Base-by-base conservation (phyloP, 1,140 invertebrate genomes). In the Nautilus pompilius region DNA sequence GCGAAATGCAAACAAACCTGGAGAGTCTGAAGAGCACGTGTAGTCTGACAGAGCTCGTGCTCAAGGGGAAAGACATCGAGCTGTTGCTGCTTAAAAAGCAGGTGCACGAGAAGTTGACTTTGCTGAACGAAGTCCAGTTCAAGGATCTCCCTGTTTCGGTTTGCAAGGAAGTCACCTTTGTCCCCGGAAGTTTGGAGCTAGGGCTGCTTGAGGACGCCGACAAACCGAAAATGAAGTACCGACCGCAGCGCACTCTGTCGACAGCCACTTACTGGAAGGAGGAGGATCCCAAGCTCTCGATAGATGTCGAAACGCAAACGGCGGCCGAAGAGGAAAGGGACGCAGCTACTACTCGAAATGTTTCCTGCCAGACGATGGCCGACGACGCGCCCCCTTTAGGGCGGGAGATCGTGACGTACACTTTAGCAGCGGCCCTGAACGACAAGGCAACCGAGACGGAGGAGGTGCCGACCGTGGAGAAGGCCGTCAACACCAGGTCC, bases 1-100 rank as follows among this genome's bases (percentile, higher is more conserved):
- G 68, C 36, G 81, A 83, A 58, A 71, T 82, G 72, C 72, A 82
- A 54, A 65, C 69, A 8, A 81, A 79, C 60, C 67, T 82, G 28
- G 82, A 83, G 56, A 73, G 78, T 48, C 61, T 84, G 22, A 80
- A 81, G 62, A 83, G 79, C 62, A 84, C 82, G 15, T 83, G 82
- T 64, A 79, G 65, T 66, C 66, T 84, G 22, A 82, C 82, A 0
- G 82, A 84, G 54, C 65, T 84, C 13, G 80, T 83, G 13, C 66
- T 84, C 5, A 76, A 82, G 56, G 80, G 82, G n/a, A 83, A 83
- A 63, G 82, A 84, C 58, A 83, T 84, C 36, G 82, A 84, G 66
- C 73, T 84, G 30, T 68, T 84, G 29, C 70, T 84, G 36, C 69
- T 84, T 36, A 83, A 83, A 67, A 83, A 83, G 56, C 80, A 84